Base-by-base conservation (phyloP, 2,797 vertebrate species). In the Bradypodion pumilum region DNA sequence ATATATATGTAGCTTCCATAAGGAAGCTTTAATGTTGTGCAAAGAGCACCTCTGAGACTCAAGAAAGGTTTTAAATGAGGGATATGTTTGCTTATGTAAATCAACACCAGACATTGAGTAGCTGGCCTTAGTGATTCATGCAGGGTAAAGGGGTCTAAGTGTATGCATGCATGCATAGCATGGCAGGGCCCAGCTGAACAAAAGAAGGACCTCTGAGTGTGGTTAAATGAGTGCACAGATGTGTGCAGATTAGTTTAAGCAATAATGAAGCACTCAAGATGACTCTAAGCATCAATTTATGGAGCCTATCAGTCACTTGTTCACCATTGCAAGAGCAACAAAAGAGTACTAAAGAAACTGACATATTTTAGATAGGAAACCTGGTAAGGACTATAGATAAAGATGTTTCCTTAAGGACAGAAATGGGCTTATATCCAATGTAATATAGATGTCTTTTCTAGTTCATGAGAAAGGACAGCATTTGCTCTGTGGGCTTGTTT, bases 41-140 rank as follows among this genome's bases (percentile, higher is more conserved):
- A 89, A 83, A 85, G n/a, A 81, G 25, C 80, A 86, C 79, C 74
- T 86, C 69, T 84, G 87, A 90, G 85, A 81, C 35, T 90, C 87
- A 75, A 75, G 74, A 74, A 89, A 86, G 80, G 59, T 87, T 70
- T 1, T 90, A 89, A 78, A 76, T 15, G 76, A 89, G 60, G 59
- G 37, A 74, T 46, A 76, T 85, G 79, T 90, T 62, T 82, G 19
- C 84, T 73, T 73, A 49, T 88, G 93, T 93, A 84, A 91, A 74
- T 90, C 46, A 91, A 91, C 70, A 69, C 42, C 25, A 15, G 23
- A 16, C 91, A 13, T 80, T 90, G 6, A 66, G 59, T 87, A 27
- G 0, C 56, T 90, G 1, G 60, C 21, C n/a, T 82, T 77, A 19
- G 37, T 83, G 59, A 77, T n/a, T 86, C 85, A 83, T n/a, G 82